phyloP scores from a whole-genome alignment of 2,797 vertebrate genomes.

The Podarcis lilfordi region DNA sequence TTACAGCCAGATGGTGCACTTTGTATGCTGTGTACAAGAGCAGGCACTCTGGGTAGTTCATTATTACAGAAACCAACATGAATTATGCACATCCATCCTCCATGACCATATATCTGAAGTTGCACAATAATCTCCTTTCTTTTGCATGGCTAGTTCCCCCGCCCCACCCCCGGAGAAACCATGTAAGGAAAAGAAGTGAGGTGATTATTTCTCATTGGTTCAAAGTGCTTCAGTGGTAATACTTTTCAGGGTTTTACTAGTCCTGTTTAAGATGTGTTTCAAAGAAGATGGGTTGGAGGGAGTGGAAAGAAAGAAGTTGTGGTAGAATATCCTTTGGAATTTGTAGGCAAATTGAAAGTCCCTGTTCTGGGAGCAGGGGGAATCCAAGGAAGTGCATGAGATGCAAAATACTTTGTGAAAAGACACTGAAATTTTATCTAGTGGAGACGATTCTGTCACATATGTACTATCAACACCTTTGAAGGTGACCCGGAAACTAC shows the following conservation, averaged over 20 bases:
- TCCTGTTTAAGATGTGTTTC: constrained; percentile 27
- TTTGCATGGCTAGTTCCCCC: background rate
- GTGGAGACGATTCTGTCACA: too few species aligned
- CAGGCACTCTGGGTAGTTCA: constrained; percentile 23
- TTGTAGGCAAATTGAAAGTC: background rate
- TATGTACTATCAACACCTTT: too few species aligned
- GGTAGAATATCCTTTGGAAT: background rate
- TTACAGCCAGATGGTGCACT: constrained; percentile 55
- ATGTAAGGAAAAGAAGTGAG: background rate
- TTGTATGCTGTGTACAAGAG: constrained; percentile 15
- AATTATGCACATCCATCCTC: constrained; percentile 39
- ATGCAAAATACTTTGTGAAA: too few species aligned
- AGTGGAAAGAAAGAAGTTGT: background rate
- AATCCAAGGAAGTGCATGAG: too few species aligned
- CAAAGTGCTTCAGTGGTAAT: constrained; percentile 17
- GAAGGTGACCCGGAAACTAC: too few species aligned
- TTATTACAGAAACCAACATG: constrained; percentile 31
- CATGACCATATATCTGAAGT: constrained; percentile 17
- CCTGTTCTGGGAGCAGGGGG: background rate
- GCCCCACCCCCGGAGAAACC: background rate
- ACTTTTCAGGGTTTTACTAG: constrained; percentile 17
- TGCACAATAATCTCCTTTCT: constrained; percentile 20
- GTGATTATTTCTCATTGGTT: background rate
- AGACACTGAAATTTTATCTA: too few species aligned
- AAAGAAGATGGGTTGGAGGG: background rate